Base-by-base conservation (phyloP, 1,140 invertebrate species). In the Zaprionus gabonicus region DNA sequence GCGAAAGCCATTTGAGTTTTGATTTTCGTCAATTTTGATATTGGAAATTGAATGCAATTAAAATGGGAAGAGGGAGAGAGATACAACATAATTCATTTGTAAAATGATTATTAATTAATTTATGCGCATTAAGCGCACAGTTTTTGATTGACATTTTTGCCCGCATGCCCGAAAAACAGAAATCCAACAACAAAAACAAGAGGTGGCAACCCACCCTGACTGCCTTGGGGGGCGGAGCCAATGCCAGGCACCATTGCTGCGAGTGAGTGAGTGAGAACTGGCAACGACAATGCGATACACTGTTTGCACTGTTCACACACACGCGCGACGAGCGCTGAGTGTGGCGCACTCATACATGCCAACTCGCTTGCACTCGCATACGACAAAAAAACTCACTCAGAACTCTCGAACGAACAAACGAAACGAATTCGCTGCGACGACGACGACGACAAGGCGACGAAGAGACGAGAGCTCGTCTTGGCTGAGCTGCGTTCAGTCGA, bases 321-420 rank as follows among this genome's bases (percentile, higher is more conserved):
- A 20, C 53, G 23, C 53, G 13, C 13, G 31, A 38, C n/a, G 7
- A 9, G 41, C 31, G 31, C 9, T 34, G 27, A 25, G 27, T 13
- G n/a, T 6, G 25, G 20, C 51, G 20, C 65, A 66, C 83, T 64
- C 57, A 80, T 53, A 71, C 72, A 86, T 86, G 64, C 53, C 13
- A 4, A 13, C 12, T 56, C 28, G 20, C 15, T 56, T 31, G 46
- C 53, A 15, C 74, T 57, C 66, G 66, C 66, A 62, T 78, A 81
- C 75, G 70, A 73, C 83, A 57, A 80, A 71, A 68, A 88, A 83
- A 88, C 72, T 53, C 84, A 83, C 83, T 87, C 83, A 88, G 57
- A 76, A 63, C n/a, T 41, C 46, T 36, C 60, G 28, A 31, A 31
- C 28, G 28, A 25, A 55, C 17, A 10, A 4, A 44, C 41, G 41